phyloP scores from a whole-genome alignment of 2,888 invertebrate species.

The Watsonalla cultraria region DNA sequence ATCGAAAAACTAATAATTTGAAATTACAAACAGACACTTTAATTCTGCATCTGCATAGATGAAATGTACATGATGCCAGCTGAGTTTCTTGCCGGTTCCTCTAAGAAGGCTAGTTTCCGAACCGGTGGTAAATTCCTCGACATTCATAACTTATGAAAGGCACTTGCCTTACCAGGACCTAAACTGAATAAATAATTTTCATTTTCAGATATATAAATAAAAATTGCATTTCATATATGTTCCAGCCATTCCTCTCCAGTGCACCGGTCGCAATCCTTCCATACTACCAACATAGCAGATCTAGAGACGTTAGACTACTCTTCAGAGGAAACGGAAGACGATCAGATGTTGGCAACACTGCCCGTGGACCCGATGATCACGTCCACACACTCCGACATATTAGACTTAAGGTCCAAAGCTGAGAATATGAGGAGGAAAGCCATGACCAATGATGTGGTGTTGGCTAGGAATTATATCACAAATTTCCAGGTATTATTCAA shows the following conservation, averaged over 20 bases:
- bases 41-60: too few species aligned
- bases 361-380: slow-evolving; percentile 64
- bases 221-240: slow-evolving; percentile 5
- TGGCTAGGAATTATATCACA: slow-evolving; percentile 54
- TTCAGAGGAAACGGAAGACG: slow-evolving; percentile 60
- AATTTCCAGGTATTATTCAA: slow-evolving; percentile 64
- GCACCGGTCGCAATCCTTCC: slow-evolving; percentile 74
- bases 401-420: slow-evolving; percentile 49
- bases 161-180: too few species aligned
- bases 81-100: too few species aligned
- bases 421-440: slow-evolving; percentile 40
- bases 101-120: too few species aligned
- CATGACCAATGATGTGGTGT: slow-evolving; percentile 49
- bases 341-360: slow-evolving; percentile 39
- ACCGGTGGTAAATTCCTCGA: too few species aligned
- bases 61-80: too few species aligned
- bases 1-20: too few species aligned
- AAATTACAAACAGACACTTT: too few species aligned
- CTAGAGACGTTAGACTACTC: slow-evolving; percentile 60
- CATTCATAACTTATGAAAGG: too few species aligned
- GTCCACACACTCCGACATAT: slow-evolving; percentile 63
- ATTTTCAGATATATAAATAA: background rate
- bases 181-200: too few species aligned
- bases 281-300: slow-evolving; percentile 64
- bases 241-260: slow-evolving; percentile 73